Evolutionary conservation across 2,113 vertebrate genomes (phyloP).

Genomic region (Mystacornis crossleyi): DNA sequence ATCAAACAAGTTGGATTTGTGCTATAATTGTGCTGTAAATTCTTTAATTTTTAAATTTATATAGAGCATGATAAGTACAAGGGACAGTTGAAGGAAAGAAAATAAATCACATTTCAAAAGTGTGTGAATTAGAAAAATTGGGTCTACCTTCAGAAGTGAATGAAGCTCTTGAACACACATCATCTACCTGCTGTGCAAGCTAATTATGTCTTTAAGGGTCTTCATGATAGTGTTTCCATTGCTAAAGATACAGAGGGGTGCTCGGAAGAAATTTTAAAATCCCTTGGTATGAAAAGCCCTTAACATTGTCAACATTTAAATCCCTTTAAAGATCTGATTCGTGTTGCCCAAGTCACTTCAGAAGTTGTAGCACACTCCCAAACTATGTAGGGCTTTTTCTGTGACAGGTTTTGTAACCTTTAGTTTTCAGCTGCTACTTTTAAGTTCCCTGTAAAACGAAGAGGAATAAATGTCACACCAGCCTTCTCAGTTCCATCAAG

Average conservation of each 20-base stretch:
- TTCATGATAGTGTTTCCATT: background rate
- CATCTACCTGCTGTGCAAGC: background rate
- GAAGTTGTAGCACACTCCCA: background rate
- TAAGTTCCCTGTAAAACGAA: background rate
- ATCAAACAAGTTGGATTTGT: conserved; percentile 32
- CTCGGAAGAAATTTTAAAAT: background rate
- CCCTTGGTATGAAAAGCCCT: background rate
- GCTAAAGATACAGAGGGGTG: background rate
- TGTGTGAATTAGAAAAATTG: background rate
- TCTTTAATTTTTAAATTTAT: conserved; percentile 39
- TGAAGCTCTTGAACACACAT: background rate
- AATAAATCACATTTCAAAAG: background rate
- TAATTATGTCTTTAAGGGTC: background rate
- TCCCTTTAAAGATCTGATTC: background rate
- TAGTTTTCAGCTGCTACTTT: background rate
- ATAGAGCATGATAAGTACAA: background rate
- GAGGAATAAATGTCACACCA: background rate
- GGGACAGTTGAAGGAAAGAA: background rate
- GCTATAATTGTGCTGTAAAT: background rate
- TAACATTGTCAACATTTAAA: background rate
- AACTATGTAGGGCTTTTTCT: background rate
- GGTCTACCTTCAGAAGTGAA: background rate
- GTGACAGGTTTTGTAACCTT: background rate
- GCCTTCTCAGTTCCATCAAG: background rate
- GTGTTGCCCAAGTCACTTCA: background rate